A percentile compares a stretch with the other conserved stretches of the same genome.
Conservation (phyloP, 1,140 invertebrate species). For the Drosophila kohkoa region DNA sequence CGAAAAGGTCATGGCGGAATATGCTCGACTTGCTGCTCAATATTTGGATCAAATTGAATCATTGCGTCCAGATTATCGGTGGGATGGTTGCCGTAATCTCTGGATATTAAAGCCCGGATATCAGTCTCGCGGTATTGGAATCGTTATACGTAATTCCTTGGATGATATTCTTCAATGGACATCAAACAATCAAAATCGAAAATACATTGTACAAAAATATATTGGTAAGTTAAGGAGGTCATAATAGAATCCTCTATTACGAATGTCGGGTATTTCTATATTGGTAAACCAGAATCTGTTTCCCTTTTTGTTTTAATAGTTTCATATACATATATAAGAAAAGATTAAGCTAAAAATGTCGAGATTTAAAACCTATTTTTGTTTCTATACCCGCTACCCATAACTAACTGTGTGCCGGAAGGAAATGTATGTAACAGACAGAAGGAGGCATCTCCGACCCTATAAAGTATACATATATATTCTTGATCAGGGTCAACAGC, state of each 20-base stretch:
- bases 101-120: slow-evolving; percentile 97
- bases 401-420: too few species aligned
- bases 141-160: slow-evolving; percentile 86
- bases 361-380: too few species aligned
- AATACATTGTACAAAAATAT: slow-evolving; percentile 96
- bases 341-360: too few species aligned
- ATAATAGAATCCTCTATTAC: not conserved
- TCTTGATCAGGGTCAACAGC: too few species aligned
- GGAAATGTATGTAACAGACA: too few species aligned
- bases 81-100: slow-evolving; percentile 93
- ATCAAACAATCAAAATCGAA: slow-evolving; percentile 87
- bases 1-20: slow-evolving; percentile 84
- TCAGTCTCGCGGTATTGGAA: slow-evolving; percentile 94
- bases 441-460: too few species aligned
- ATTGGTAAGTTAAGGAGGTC: slow-evolving; percentile 88
- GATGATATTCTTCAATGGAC: slow-evolving; percentile 89
- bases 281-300: too few species aligned
- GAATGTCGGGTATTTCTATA: not conserved
- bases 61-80: slow-evolving; percentile 85
- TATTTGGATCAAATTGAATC: slow-evolving; percentile 88
- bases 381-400: too few species aligned
- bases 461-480: too few species aligned
- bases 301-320: too few species aligned
- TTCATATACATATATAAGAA: too few species aligned
- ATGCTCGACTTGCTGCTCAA: slow-evolving; percentile 86